Base-by-base conservation (phyloP, 1,140 invertebrate species). In the Drosophila takahashii region DNA sequence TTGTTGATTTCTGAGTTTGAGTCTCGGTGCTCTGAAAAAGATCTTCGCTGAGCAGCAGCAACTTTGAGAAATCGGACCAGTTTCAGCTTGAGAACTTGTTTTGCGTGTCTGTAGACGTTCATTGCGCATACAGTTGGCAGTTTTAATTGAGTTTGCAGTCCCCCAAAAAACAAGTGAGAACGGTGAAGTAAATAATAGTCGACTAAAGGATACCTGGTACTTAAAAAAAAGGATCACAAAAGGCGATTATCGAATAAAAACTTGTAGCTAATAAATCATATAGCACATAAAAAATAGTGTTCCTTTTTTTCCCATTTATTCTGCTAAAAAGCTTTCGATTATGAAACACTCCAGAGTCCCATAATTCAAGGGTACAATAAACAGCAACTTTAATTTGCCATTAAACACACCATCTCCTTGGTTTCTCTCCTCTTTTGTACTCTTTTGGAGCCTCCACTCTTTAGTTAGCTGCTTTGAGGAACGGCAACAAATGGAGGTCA, bases 1-100 rank as follows among this genome's bases (percentile, higher is more conserved):
- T 61, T 16, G 18, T 56, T 57, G 26, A 5, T 60, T 42, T 61
- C 72, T 42, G 22, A 45, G 18, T 50, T 77, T 36, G 22, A 45
- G 27, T 64, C n/a, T 48, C 36, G 44, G 29, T 50, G 42, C 62
- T 71, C 51, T 51, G 41, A 80, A 70, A 75, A 70, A 75, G 77
- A 80, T 71, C 67, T 47, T 57, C 72, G 15, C 52, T 60, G 62
- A 61, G 44, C 56, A 54, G 44, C 56, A 50, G 39, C 70, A 74
- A 48, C 71, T 58, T 60, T 77, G 74, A 76, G 61, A 77, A 69
- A 77, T 77, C 74, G 79, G 79, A 86, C 81, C 81, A 86, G 81
- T 86, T 86, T 86, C 50, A 26, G 37, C 52, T 37, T 64, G 78
- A 86, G 81, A 86, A 86, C 81, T 81, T 77, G 81, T 86, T 86